Evolutionary conservation across 1,140 invertebrate species (phyloP).

Genomic region (Drosophila busckii): DNA sequence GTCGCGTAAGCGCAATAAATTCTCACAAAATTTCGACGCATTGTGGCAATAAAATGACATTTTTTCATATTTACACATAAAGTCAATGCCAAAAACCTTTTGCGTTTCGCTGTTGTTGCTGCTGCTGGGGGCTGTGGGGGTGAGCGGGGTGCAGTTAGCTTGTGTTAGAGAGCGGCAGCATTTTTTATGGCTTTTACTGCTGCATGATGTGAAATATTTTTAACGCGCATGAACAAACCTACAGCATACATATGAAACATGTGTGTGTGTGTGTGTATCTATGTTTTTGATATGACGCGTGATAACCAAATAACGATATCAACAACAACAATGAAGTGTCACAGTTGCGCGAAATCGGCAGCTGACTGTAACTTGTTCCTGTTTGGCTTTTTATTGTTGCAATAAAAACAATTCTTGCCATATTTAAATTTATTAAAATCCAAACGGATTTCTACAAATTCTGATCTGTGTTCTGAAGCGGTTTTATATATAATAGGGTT

Average conservation of each 20-base stretch:
- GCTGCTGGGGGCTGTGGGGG: constrained; percentile 12
- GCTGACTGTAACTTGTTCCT: no score
- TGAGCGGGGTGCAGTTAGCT: background rate
- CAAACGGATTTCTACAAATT: no score
- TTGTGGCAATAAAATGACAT: constrained; percentile 75
- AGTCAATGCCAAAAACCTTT: constrained; percentile 53
- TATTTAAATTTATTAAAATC: no score
- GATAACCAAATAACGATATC: no score
- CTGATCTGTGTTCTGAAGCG: no score
- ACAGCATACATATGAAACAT: constrained; percentile 33
- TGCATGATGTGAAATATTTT: constrained; percentile 62
- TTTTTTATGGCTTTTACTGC: constrained; percentile 63
- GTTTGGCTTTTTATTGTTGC: no score
- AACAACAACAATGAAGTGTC: constrained; percentile 7
- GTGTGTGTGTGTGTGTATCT: constrained; percentile 1
- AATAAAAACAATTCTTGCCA: constrained; percentile 10
- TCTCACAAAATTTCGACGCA: constrained; percentile 72
- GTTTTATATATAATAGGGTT: no score
- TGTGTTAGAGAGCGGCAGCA: background rate
- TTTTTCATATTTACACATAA: constrained; percentile 77
- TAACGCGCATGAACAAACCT: constrained; percentile 44
- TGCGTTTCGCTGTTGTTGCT: no score
- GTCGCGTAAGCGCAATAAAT: constrained; percentile 74
- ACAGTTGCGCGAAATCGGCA: constrained; percentile 12
- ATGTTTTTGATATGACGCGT: constrained; percentile 35